These are phyloP conservation scores for Gobionotothen gibberifrons DNA, from an alignment of 2,797 vertebrate species.

Conservation along the genomic window DNA sequence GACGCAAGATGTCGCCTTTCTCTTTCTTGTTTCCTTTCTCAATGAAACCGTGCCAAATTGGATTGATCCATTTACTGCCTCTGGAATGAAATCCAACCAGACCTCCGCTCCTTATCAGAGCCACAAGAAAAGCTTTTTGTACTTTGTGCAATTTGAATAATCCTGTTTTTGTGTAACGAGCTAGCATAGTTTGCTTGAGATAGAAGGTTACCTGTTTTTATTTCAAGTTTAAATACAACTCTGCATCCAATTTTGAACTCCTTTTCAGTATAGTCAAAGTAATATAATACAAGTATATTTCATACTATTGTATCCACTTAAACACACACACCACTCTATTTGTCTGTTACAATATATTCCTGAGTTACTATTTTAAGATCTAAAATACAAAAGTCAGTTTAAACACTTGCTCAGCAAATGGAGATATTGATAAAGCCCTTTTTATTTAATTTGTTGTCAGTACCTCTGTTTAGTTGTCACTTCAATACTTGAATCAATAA, in stretches of 20 bases:
- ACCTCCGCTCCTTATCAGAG: constrained; percentile 25
- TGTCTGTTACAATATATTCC: not conserved
- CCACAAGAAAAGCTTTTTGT: constrained; percentile 15
- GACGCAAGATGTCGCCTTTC: constrained; percentile 2
- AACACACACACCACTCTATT: not conserved
- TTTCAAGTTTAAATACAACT: not conserved
- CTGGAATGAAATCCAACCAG: not conserved
- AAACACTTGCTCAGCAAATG: not conserved
- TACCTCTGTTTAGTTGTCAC: not conserved
- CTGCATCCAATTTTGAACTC: not conserved
- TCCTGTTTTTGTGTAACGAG: constrained; percentile 6
- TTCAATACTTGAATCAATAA: not conserved
- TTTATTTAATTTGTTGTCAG: not conserved
- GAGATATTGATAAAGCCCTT: not conserved
- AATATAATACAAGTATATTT: not conserved
- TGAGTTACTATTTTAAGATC: not conserved
- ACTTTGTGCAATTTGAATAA: constrained; percentile 7
- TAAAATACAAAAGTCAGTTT: not conserved
- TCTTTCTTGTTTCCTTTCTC: not conserved
- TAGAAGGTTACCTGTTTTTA: too few species aligned
- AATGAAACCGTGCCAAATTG: not conserved
- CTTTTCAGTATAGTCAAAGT: not conserved
- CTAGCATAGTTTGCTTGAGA: too few species aligned
- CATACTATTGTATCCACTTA: not conserved
- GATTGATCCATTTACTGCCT: constrained; percentile 24